Evolutionary conservation across 2,888 invertebrate species (phyloP).

Genomic region (Epinotia ramella): DNA sequence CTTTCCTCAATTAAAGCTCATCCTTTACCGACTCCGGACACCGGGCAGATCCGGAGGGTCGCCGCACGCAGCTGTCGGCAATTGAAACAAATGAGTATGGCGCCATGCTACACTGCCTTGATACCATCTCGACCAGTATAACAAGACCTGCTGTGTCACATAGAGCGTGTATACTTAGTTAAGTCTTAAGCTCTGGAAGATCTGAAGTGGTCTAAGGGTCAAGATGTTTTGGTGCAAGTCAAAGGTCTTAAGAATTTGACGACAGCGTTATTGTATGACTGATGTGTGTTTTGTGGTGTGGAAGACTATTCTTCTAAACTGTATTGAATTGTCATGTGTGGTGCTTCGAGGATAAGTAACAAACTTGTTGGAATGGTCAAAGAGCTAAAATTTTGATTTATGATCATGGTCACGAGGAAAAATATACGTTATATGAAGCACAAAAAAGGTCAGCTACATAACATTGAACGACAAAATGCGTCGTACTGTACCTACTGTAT

Average conservation of each 20-base stretch:
- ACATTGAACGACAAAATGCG: not conserved
- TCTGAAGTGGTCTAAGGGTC: not conserved
- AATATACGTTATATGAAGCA: too few species aligned
- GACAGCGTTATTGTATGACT: conserved; percentile 16
- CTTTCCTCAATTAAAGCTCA: conserved; percentile 39
- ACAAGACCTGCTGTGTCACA: not conserved
- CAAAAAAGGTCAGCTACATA: too few species aligned
- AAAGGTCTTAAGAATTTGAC: conserved; percentile 27
- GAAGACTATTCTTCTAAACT: not conserved
- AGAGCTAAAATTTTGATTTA: not conserved
- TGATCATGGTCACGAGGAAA: too few species aligned
- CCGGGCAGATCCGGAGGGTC: conserved; percentile 37
- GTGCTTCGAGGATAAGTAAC: not conserved
- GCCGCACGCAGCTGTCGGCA: conserved; percentile 36
- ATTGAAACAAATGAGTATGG: conserved; percentile 46
- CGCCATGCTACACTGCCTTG: conserved; percentile 29
- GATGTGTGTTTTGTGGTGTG: conserved; percentile 6
- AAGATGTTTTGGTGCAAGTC: conserved; percentile 4
- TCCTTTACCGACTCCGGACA: conserved; percentile 30
- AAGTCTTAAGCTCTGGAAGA: not conserved
- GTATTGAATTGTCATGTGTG: not conserved
- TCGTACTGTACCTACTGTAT: not conserved
- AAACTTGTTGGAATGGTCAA: not conserved
- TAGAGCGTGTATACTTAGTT: not conserved
- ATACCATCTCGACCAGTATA: conserved; percentile 10